phyloP scores from a whole-genome alignment of 2,113 vertebrate genomes.

The Oplegnathus fasciatus region DNA sequence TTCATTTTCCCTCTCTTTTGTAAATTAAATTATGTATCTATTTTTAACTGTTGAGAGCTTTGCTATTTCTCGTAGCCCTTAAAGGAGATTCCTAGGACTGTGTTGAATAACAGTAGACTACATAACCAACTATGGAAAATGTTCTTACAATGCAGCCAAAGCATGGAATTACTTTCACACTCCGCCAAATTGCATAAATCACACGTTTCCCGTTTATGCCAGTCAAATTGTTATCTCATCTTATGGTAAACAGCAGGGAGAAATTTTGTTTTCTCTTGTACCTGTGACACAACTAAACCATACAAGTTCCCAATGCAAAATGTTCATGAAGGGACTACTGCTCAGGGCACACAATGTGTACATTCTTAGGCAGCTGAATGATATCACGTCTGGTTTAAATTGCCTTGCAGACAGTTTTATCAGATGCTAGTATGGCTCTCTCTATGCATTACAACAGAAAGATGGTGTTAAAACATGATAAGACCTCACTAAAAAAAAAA shows the following conservation, averaged over 20 bases:
- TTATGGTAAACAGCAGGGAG: slow-evolving; percentile 39
- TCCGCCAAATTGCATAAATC: slow-evolving; percentile 28
- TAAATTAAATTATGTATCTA: slow-evolving; percentile 71
- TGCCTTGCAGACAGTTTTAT: slow-evolving; percentile 64
- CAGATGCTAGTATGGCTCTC: slow-evolving; percentile 63
- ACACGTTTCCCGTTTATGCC: slow-evolving; percentile 24
- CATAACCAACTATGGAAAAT: slow-evolving; percentile 27
- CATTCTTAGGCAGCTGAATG: slow-evolving; percentile 64
- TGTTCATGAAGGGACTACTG: slow-evolving; percentile 47
- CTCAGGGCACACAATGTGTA: slow-evolving; percentile 61
- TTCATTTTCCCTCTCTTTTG: slow-evolving; percentile 72
- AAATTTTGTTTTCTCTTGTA: slow-evolving; percentile 38
- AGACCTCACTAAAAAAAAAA: slow-evolving; percentile 40
- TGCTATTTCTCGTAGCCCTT: slow-evolving; percentile 33
- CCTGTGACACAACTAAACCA: slow-evolving; percentile 32
- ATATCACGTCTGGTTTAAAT: slow-evolving; percentile 72
- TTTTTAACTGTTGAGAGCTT: slow-evolving; percentile 63
- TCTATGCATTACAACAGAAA: slow-evolving; percentile 54
- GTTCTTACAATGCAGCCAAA: slow-evolving; percentile 8
- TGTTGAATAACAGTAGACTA: slow-evolving; percentile 36
- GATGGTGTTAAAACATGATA: slow-evolving; percentile 67
- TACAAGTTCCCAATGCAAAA: slow-evolving; percentile 38
- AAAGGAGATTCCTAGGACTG: slow-evolving; percentile 63
- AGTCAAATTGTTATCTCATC: slow-evolving; percentile 49
- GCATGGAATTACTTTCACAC: slow-evolving; percentile 25